A percentile compares a stretch with the other conserved stretches of the same genome.
These are phyloP conservation scores for Leucozona laternaria DNA, from an alignment of 2,888 invertebrate genomes.

Conservation along the genomic window DNA sequence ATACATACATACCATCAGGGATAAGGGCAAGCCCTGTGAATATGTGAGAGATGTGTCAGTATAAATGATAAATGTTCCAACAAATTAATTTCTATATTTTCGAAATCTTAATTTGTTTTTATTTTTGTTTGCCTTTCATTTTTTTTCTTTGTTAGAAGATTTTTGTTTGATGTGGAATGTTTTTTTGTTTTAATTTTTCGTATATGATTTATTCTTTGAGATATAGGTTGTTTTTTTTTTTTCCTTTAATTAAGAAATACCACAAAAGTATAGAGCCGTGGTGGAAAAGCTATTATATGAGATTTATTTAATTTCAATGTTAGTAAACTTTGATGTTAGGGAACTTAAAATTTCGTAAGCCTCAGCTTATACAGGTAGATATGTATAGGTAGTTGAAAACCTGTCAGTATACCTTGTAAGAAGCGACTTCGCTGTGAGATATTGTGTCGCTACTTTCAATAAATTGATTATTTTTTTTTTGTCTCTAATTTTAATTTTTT, in stretches of 20 bases:
- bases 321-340: neutral
- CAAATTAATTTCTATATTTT: slow-evolving; percentile 37
- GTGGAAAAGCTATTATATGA: neutral
- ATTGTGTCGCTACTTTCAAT: too few species aligned
- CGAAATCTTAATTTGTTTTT: slow-evolving; percentile 28
- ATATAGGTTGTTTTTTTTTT: neutral
- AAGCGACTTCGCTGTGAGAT: too few species aligned
- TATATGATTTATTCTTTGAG: neutral
- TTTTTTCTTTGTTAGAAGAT: neutral
- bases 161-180: neutral
- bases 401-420: too few species aligned
- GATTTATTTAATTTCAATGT: neutral
- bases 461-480: too few species aligned
- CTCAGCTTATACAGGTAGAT: neutral
- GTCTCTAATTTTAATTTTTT: too few species aligned
- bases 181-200: neutral
- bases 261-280: neutral
- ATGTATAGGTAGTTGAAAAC: too few species aligned
- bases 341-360: neutral
- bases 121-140: neutral
- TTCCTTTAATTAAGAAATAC: neutral
- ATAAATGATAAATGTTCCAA: slow-evolving; percentile 30
- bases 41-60: slow-evolving; percentile 6
- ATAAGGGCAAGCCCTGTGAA: neutral
- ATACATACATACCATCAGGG: neutral